These are phyloP conservation scores for Crenichthys baileyi DNA, from an alignment of 2,797 vertebrate species.

Conservation along the genomic window DNA sequence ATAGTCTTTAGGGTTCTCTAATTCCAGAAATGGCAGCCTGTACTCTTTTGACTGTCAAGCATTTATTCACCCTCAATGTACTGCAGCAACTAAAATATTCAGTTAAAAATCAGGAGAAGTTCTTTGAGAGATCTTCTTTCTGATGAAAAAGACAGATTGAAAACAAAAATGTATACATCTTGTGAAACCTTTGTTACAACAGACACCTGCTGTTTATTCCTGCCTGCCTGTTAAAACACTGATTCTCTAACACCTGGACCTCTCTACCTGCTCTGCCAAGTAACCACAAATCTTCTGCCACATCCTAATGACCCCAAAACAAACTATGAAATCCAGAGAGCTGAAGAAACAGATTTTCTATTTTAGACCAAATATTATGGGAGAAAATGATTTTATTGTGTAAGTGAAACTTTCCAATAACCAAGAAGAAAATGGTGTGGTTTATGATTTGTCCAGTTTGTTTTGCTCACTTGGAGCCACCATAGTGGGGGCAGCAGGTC, in stretches of 20 bases:
- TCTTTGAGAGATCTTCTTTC: conserved; percentile 32
- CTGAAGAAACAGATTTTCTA: background rate
- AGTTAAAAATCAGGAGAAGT: conserved; percentile 44
- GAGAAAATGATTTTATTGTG: background rate
- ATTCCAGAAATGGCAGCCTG: conserved; percentile 27
- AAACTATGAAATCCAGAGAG: background rate
- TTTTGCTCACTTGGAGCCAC: background rate
- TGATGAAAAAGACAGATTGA: background rate
- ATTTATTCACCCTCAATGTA: conserved; percentile 29
- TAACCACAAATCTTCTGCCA: background rate
- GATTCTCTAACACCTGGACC: background rate
- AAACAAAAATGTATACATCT: background rate
- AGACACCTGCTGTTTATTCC: background rate
- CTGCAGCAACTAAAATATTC: conserved; percentile 40
- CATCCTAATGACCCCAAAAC: conserved; percentile 1
- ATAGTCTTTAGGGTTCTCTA: conserved; percentile 37
- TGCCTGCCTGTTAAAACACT: background rate
- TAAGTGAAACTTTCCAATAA: background rate
- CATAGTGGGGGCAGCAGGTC: background rate
- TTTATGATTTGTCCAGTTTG: background rate
- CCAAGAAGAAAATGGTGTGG: background rate
- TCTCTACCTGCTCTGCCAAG: background rate
- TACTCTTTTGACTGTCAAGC: conserved; percentile 30
- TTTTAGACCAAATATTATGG: background rate
- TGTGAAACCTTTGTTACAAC: background rate